Evolutionary conservation across 53 echinoderm and acorn worm genomes (phyloP).

Genomic region (Echinarachnius parma): DNA sequence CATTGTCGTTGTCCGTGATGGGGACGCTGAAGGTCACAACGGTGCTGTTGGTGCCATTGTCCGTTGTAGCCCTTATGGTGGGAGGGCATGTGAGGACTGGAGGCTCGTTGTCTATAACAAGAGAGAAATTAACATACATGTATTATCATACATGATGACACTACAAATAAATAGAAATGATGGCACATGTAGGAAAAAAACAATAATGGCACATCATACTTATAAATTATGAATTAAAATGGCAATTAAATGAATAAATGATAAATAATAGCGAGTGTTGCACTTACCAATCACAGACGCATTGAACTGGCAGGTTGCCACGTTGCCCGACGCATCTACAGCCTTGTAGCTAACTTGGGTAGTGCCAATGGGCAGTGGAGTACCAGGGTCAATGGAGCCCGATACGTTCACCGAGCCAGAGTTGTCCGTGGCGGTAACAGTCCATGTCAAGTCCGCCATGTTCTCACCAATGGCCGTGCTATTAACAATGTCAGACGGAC

Average conservation of each 20-base stretch:
- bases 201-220: neutral
- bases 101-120: too few species aligned
- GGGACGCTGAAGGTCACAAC: neutral
- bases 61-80: too few species aligned
- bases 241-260: neutral
- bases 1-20: constrained; percentile 27
- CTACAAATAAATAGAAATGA: too few species aligned
- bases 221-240: neutral
- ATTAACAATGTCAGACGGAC: neutral
- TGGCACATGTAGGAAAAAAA: neutral
- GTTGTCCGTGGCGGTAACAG: constrained; percentile 26
- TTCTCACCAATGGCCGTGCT: constrained; percentile 16
- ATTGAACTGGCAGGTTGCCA: constrained; percentile 29
- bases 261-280: too few species aligned
- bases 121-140: too few species aligned
- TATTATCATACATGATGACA: too few species aligned
- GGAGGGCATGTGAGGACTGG: too few species aligned
- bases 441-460: constrained; percentile 30
- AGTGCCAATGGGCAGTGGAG: neutral
- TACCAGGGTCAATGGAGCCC: neutral
- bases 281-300: constrained; percentile 52
- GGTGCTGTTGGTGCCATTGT: constrained; percentile 13
- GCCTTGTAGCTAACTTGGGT: constrained; percentile 35
- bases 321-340: constrained; percentile 7
- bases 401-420: constrained; percentile 17